Conservation (phyloP, 2,113 vertebrate genomes). For the Pygoscelis adeliae region DNA sequence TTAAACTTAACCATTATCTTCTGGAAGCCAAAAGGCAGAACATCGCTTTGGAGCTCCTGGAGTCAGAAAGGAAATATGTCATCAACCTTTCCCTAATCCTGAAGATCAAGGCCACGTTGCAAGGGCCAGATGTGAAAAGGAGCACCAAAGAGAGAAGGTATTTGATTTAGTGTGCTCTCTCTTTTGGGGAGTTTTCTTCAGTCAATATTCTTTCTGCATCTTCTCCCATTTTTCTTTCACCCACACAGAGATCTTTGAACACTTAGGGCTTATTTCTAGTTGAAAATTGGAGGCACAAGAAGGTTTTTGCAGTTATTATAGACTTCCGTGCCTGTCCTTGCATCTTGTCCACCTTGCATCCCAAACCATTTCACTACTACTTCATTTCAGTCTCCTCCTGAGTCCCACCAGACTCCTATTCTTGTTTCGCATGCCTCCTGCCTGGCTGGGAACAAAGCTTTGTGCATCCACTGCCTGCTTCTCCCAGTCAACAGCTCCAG, state of each 20-base stretch:
- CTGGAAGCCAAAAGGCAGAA: slow-evolving; percentile 88
- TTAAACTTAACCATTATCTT: slow-evolving; percentile 25
- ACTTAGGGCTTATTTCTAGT: not conserved
- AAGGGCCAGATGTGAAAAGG: slow-evolving; percentile 85
- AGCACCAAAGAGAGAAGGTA: slow-evolving; percentile 92
- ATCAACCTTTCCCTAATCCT: slow-evolving; percentile 91
- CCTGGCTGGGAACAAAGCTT: not conserved
- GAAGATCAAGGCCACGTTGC: slow-evolving; percentile 93
- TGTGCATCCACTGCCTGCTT: not conserved
- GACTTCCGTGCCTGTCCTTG: not conserved
- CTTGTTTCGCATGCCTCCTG: not conserved
- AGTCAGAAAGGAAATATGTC: slow-evolving; percentile 94
- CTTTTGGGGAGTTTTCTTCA: not conserved
- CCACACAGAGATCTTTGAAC: not conserved
- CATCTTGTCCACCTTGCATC: not conserved
- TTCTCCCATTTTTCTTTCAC: not conserved
- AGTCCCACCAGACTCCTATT: not conserved
- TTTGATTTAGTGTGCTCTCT: slow-evolving; percentile 16
- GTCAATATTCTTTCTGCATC: not conserved
- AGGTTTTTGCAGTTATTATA: not conserved
- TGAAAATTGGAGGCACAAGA: not conserved
- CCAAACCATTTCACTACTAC: not conserved
- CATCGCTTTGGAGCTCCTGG: slow-evolving; percentile 91
- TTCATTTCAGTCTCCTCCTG: not conserved
- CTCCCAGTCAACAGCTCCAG: not conserved